Base-by-base conservation (phyloP, 2,888 invertebrate species). In the Drosophila pseudotalamancana region DNA sequence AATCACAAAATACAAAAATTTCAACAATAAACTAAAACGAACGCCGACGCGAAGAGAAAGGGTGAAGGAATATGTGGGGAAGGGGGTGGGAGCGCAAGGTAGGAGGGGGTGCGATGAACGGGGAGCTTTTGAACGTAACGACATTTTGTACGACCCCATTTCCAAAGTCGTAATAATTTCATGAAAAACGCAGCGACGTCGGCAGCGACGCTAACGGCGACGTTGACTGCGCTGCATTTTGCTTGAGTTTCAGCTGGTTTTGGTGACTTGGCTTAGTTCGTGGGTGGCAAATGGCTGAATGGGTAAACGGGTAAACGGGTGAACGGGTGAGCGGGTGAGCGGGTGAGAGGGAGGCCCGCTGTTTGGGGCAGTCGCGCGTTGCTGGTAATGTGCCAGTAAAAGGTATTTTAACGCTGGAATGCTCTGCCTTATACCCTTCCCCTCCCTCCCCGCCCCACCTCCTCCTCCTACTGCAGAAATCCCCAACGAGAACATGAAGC, bases 121-220 rank as follows among this genome's bases (percentile, higher is more conserved):
- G 18, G 25, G 45, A 23, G 48, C 18, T 32, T 29, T 31, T 59
- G 34, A 72, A 81, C 68, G 72, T 81, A 87, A 81, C 79, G 88
- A 85, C 86, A 87, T 81, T 87, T 87, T 66, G 83, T 75, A 85
- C 86, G 86, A 87, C 86, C 86, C 78, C 85, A 86, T 87, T 85
- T 82, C 64, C 76, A 85, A 82, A 87, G 80, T 87, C 86, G 88
- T 81, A 81, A 81, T 81, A 87, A 87, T 81, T 87, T 87, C 88
- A 81, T 86, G 64, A 87, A 82, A 87, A 81, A 87, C 87, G 86
- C 88, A 82, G 82, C 79, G 48, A 60, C 54, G 61, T 25, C 69
- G 53, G 29, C 76, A 39, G 56, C 68, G 54, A 45, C 39, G n/a
- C n/a, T n/a, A n/a, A n/a, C n/a, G n/a, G n/a, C n/a, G n/a, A n/a